Evolutionary conservation across 2,888 invertebrate species (phyloP), one percentile per base, ranked within the genome.

Genomic region (Thymelicus lineola): DNA sequence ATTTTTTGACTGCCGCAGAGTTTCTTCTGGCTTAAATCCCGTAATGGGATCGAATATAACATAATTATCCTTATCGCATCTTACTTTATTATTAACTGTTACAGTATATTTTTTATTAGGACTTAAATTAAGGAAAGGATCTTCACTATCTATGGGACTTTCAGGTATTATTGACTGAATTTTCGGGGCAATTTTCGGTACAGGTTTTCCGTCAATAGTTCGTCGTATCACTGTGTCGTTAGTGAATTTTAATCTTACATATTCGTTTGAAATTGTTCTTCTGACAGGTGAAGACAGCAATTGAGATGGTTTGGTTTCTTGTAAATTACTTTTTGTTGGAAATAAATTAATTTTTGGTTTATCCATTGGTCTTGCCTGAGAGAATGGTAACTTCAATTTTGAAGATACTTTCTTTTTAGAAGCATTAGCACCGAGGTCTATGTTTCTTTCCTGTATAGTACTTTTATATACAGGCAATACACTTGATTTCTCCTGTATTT

Each of bases 21-120:
- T 73, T 61, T 86, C 88, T 28, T 85, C 84, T n/a, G 86, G 79
- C 59, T 88, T 87, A 75, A 94, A 94, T n/a, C 94, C 94, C 63
- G 91, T 91, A 60, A 79, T 81, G 1, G 94, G 94, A 81, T 94
- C 94, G 74, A 94, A 94, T 77, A 94, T 90, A 17, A 94, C 94
- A 74, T 94, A 94, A 80, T 94, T 94, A 75, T 94, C 94, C 80
- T 94, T 94, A 79, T 94, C 94, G 78, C 93, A 94, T 75, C 94
- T 83, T 66, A 94, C 93, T 86, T 85, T 93, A 78, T 93, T 93
- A 76, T 94, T 93, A 46, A 93, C 87, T 60, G 94, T 94, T 35
- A 94, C 93, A 7, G 94, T 94, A 74, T 94, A 94, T 79, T 94
- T 94, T 86, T 94, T 94, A 76, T 94, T 94, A 4, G 94, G 94